A percentile compares a stretch with the other conserved stretches of the same genome.
Evolutionary conservation across 2,797 vertebrate genomes (phyloP).

Genomic region (Lutjanus argentimaculatus): DNA sequence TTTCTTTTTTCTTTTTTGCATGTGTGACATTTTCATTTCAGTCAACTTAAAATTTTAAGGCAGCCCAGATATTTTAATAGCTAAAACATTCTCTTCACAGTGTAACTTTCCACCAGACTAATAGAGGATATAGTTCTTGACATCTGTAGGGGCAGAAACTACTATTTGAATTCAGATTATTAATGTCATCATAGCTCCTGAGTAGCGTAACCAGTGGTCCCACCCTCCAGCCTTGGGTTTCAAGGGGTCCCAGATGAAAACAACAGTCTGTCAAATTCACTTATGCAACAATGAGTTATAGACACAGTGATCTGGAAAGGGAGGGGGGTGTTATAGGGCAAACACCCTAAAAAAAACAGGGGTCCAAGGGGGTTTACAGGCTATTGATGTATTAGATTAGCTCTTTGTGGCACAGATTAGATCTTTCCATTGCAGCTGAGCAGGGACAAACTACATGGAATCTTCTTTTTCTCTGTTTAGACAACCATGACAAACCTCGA

Average conservation of each 20-base stretch:
- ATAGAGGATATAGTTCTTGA: slow-evolving; percentile 20
- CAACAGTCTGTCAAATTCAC: slow-evolving; percentile 70
- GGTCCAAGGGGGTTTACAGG: slow-evolving; percentile 74
- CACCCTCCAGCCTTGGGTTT: slow-evolving; percentile 50
- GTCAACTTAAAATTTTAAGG: not conserved
- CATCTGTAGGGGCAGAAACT: not conserved
- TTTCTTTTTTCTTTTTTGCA: too few relatives aligned
- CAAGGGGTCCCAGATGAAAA: slow-evolving; percentile 68
- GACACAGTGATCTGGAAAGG: slow-evolving; percentile 43
- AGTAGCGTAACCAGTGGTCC: slow-evolving; percentile 44
- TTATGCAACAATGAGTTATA: slow-evolving; percentile 74
- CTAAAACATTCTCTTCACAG: too few relatives aligned
- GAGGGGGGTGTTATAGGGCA: slow-evolving; percentile 27
- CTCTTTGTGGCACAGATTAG: slow-evolving; percentile 62
- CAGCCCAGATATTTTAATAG: too few relatives aligned
- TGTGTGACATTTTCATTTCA: not conserved
- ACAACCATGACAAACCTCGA: slow-evolving; percentile 47
- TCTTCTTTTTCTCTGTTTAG: slow-evolving; percentile 52
- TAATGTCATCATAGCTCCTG: slow-evolving; percentile 50
- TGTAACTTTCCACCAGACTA: too few relatives aligned
- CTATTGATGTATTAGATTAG: slow-evolving; percentile 64
- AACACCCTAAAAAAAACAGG: slow-evolving; percentile 73
- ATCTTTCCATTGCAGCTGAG: slow-evolving; percentile 50
- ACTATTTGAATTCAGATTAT: slow-evolving; percentile 45
- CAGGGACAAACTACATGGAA: slow-evolving; percentile 36